Conservation (phyloP, 35 echinoderm and acorn worm genomes). For the Strongylocentrotus purpuratus region DNA sequence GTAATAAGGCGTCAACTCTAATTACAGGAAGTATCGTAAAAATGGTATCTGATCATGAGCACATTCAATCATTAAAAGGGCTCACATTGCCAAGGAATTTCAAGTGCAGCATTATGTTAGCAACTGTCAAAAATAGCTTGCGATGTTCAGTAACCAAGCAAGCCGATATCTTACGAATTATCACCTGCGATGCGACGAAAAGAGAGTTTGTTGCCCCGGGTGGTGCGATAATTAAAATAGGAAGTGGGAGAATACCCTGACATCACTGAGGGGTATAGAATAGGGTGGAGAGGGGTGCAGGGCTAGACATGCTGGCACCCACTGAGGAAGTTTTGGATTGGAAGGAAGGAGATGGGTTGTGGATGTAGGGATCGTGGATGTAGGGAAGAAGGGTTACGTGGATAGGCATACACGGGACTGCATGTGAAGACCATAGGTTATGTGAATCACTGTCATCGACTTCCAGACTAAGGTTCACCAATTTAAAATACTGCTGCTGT, state of each 20-base stretch:
- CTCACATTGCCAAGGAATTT: neutral
- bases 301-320: conserved; percentile 29
- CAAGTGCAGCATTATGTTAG: neutral
- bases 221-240: conserved; percentile 26
- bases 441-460: neutral
- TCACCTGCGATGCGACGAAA: conserved; percentile 31
- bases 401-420: neutral
- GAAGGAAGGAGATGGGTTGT: neutral
- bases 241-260: conserved; percentile 22
- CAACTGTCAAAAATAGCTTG: conserved; percentile 13
- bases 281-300: neutral
- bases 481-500: too few relatives aligned
- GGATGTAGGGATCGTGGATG: too few relatives aligned
- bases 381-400: neutral
- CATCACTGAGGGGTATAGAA: neutral
- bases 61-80: neutral
- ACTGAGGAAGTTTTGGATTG: conserved; percentile 32
- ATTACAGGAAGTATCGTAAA: conserved; percentile 17
- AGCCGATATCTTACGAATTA: neutral
- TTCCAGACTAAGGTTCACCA: neutral
- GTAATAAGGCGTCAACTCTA: conserved; percentile 22
- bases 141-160: neutral
- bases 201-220: neutral
- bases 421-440: neutral
- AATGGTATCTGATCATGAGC: neutral